Percentiles rank a stretch among this genome's conserved stretches.
These are phyloP conservation scores for Bathynomus jamesi DNA, from an alignment of 1,140 invertebrate species.

Conservation along the genomic window DNA sequence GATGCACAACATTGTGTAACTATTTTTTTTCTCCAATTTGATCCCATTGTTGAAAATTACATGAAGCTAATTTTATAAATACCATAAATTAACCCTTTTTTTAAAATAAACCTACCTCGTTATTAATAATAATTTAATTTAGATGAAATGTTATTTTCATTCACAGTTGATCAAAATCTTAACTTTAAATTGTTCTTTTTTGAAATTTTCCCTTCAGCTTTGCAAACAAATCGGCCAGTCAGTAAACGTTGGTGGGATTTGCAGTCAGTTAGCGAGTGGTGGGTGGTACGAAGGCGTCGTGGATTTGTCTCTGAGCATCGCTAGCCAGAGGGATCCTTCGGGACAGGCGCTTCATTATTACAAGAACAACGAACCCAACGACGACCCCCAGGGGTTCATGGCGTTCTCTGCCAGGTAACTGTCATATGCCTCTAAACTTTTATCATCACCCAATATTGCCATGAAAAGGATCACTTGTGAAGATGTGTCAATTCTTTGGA, in stretches of 20 bases:
- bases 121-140: too few relatives aligned
- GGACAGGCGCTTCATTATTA: slow-evolving; percentile 82
- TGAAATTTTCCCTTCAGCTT: slow-evolving; percentile 52
- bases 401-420: slow-evolving; percentile 37
- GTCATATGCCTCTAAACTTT: too few relatives aligned
- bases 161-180: too few relatives aligned
- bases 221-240: slow-evolving; percentile 76
- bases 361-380: slow-evolving; percentile 66
- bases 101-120: too few relatives aligned
- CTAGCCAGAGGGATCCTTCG: slow-evolving; percentile 76
- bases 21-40: neutral
- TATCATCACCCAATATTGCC: too few relatives aligned
- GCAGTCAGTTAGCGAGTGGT: slow-evolving; percentile 62
- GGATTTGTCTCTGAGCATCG: slow-evolving; percentile 75
- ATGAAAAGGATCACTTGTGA: too few relatives aligned
- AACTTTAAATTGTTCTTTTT: too few relatives aligned
- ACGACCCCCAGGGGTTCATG: slow-evolving; percentile 53
- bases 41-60: neutral
- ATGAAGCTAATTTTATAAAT: slow-evolving; percentile 9
- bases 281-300: slow-evolving; percentile 75
- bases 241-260: slow-evolving; percentile 67
- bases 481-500: too few relatives aligned
- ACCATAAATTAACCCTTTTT: too few relatives aligned
- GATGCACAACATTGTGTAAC: too few relatives aligned
- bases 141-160: too few relatives aligned